phyloP scores from a whole-genome alignment of 2,888 invertebrate species.

The Choristoneura rosaceana region DNA sequence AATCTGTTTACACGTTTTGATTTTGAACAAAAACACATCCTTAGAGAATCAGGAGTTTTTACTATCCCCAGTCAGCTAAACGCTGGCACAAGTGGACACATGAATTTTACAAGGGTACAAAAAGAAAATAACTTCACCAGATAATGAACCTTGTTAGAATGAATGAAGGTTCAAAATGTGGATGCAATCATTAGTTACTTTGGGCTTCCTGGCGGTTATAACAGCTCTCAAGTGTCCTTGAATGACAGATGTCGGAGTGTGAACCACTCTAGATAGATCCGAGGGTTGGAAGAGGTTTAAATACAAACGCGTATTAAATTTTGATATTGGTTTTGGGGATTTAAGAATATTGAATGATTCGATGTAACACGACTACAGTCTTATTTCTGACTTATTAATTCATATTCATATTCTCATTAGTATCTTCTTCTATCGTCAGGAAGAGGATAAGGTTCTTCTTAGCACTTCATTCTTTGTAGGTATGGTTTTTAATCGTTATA shows the following conservation, averaged over 20 bases:
- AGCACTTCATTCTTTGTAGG: too few relatives aligned
- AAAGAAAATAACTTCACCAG: not conserved
- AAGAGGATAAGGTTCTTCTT: too few relatives aligned
- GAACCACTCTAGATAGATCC: slow-evolving; percentile 44
- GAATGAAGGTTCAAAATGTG: not conserved
- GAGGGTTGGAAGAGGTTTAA: slow-evolving; percentile 47
- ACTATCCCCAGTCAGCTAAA: slow-evolving; percentile 33
- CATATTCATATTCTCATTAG: too few relatives aligned
- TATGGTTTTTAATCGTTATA: too few relatives aligned
- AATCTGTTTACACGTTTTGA: slow-evolving; percentile 20
- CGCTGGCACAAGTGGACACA: slow-evolving; percentile 7
- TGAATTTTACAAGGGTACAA: not conserved
- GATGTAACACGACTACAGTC: not conserved
- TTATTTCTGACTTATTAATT: too few relatives aligned
- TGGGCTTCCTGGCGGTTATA: slow-evolving; percentile 34
- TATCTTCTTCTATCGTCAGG: too few relatives aligned
- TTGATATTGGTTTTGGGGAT: slow-evolving; percentile 44
- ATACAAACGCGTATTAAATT: slow-evolving; percentile 43
- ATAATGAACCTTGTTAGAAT: not conserved
- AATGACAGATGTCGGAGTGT: slow-evolving; percentile 44
- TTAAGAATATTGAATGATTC: slow-evolving; percentile 34
- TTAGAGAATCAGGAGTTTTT: slow-evolving; percentile 21
- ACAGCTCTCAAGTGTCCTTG: slow-evolving; percentile 45
- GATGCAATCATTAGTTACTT: not conserved
- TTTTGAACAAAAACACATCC: slow-evolving; percentile 34